A percentile compares a stretch with the other conserved stretches of the same genome.
Evolutionary conservation across 2,113 vertebrate genomes (phyloP).

Genomic region (Pelusios castaneus): DNA sequence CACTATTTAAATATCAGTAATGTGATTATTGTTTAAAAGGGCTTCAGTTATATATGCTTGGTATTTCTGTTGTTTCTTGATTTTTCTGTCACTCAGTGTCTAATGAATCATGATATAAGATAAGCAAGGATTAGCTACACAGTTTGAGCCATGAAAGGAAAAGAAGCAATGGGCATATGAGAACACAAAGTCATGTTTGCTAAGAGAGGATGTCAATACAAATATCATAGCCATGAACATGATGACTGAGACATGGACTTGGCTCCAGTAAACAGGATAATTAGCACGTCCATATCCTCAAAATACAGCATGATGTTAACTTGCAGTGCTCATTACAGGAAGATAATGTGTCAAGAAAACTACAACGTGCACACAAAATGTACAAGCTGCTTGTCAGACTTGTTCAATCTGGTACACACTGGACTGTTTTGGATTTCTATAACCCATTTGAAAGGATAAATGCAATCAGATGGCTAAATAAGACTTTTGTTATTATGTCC

Average conservation of each 20-base stretch:
- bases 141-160: background rate
- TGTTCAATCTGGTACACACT: slow-evolving; percentile 2
- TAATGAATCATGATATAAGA: background rate
- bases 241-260: background rate
- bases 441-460: background rate
- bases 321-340: background rate
- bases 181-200: background rate
- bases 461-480: background rate
- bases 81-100: background rate
- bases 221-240: background rate
- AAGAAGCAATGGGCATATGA: background rate
- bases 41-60: background rate
- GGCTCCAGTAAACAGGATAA: background rate
- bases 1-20: slow-evolving; percentile 21
- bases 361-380: background rate
- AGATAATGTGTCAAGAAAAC: background rate
- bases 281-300: background rate
- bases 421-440: background rate
- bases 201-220: background rate
- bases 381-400: background rate
- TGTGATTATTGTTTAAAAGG: background rate
- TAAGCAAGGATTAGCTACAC: background rate
- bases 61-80: background rate
- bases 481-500: background rate
- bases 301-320: background rate